Percentiles rank a stretch among this genome's conserved stretches.
phyloP scores from a whole-genome alignment of 2,888 invertebrate species.

The Latrodectus hesperus region DNA sequence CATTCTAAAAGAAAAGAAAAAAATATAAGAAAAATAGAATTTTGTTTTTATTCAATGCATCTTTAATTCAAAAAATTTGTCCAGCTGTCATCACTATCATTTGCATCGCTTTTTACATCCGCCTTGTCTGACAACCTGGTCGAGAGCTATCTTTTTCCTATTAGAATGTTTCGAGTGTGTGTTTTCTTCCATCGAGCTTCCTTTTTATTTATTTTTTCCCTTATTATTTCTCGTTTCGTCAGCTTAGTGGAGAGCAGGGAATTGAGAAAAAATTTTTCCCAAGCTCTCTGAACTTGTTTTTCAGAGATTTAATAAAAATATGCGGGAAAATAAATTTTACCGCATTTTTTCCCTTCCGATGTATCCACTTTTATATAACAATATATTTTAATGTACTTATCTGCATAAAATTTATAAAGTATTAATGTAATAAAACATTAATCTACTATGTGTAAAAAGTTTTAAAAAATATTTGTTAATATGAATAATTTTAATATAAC shows the following conservation, averaged over 20 bases:
- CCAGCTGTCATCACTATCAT: conserved; percentile 51
- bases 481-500: no score
- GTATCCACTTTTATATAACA: no score
- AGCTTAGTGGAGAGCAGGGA: background rate
- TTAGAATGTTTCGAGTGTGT: conserved; percentile 27
- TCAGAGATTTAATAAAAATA: conserved; percentile 22
- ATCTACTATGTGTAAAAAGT: no score
- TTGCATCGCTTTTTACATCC: conserved; percentile 51
- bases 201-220: background rate
- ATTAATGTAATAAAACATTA: no score
- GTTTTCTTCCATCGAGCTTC: background rate
- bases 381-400: no score
- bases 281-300: conserved; percentile 26
- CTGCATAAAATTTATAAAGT: no score
- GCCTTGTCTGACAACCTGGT: conserved; percentile 22
- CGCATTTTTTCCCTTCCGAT: background rate
- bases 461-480: no score
- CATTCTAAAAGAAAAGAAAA: conserved; percentile 9
- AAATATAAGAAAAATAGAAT: conserved; percentile 7
- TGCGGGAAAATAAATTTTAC: conserved; percentile 2
- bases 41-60: conserved; percentile 33
- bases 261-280: conserved; percentile 8
- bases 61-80: conserved; percentile 54
- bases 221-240: conserved; percentile 1
- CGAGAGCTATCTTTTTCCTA: conserved; percentile 50